Evolutionary conservation across 2,797 vertebrate genomes (phyloP), one percentile per base, ranked within the genome.

Genomic region (Emydoidea blandingii): DNA sequence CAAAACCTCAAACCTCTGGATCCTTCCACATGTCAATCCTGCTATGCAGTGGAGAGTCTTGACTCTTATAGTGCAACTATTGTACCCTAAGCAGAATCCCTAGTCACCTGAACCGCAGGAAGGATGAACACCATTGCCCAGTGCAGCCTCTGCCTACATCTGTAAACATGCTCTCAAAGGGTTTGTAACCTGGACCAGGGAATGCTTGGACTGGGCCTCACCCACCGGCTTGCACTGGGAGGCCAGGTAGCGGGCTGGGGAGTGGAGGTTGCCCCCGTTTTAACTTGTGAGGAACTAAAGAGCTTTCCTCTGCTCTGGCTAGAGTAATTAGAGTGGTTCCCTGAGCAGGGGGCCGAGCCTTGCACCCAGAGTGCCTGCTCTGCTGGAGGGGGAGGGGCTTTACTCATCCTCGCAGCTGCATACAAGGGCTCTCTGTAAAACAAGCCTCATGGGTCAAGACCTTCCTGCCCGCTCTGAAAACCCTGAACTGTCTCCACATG

Each of bases 61-160:
- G 97, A 97, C 96, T 97, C 96, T 97, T 96, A 83, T 90, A 98
- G 96, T 98, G 96, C 98, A 97, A 97, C 97, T 97, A 96, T 93
- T 93, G 93, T 97, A 93, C 95, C 90, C 94, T 91, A 96, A 92
- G 79, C 95, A 78, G 78, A 89, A 52, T 79, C 95, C 53, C 3
- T 44, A 44, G 44, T 44, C 44, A 44, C 44, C 44, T 44, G 44
- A 44, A 44, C 44, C 44, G 44, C 44, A 44, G 44, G 44, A 44
- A 44, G 44, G 44, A 44, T 0, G 68, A 54, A 79, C 56, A 10
- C 11, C 78, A 6, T 27, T 0, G 0, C 85, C 86, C 44, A 2
- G 89, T 82, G 86, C 49, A 81, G 92, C 27, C 2, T 1, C 83
- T 88, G 81, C 90, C 95, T 37, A 72, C 11, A 31, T 94, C 74